A percentile compares a stretch with the other conserved stretches of the same genome.
Evolutionary conservation across 2,113 vertebrate species (phyloP).

Genomic region (Lasiurus borealis): DNA sequence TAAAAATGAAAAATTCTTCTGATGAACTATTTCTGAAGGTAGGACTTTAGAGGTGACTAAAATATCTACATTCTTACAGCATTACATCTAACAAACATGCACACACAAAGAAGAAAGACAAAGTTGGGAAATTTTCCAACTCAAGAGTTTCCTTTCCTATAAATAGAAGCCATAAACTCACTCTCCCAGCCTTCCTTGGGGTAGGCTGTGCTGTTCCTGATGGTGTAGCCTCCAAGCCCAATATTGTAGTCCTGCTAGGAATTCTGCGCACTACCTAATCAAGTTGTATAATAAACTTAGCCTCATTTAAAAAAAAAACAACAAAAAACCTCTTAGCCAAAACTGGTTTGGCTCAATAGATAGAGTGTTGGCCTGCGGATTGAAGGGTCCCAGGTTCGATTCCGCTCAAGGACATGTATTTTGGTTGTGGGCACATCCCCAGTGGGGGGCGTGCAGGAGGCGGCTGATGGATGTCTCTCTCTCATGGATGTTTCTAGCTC

Average conservation of each 20-base stretch:
- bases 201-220: neutral
- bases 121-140: neutral
- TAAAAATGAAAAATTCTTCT: slow-evolving; percentile 20
- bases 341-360: no score
- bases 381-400: no score
- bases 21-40: neutral
- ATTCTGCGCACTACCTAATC: neutral
- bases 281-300: neutral
- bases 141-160: neutral
- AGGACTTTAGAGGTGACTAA: neutral
- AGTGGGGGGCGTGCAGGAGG: no score
- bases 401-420: no score
- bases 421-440: no score
- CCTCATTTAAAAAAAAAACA: neutral
- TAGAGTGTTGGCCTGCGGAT: no score
- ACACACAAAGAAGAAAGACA: neutral
- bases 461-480: no score
- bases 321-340: no score
- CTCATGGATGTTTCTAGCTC: no score
- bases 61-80: neutral
- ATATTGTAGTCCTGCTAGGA: neutral
- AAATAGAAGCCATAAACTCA: neutral
- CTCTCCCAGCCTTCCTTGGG: neutral
- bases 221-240: neutral
- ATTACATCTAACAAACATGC: neutral